Base-by-base conservation (phyloP, 2,113 vertebrate species). In the Ammodytes marinus region DNA sequence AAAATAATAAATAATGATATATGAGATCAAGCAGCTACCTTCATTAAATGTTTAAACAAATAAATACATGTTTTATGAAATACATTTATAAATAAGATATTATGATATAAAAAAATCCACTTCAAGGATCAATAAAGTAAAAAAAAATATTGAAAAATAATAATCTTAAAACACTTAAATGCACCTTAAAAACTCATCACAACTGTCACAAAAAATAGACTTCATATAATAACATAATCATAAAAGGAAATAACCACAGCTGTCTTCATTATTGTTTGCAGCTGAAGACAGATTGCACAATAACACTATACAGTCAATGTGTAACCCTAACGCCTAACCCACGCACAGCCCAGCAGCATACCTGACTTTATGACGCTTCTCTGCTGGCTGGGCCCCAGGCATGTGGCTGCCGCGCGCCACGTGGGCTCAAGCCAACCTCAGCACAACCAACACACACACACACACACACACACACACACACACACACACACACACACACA, bases 381-480 rank as follows among this genome's bases (percentile, higher is more conserved):
- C 66, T 70, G 57, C 55, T 89, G 87, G 88, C 90, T 17, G 42
- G 70, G 75, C 79, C 84, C 69, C 86, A 86, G 85, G 80, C 83
- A 86, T 91, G 88, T 74, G 89, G 85, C 79, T 77, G 70, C 55
- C 87, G 86, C 27, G 11, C 70, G 80, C 90, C 90, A 92, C 87
- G 73, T 86, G 90, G 90, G 74, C 88, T 71, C 74, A 71, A 70
- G 82, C 76, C 80, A 86, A 74, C 74, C 80, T 60, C 83, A 79
- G 61, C 78, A 69, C 52, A n/a, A n/a, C n/a, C n/a, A n/a, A 27
- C 27, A 27, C 27, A 27, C 27, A 27, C 27, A 27, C 27, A 27
- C 27, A 27, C 27, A 27, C 27, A 27, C 27, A 27, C 27, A 27
- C 27, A 27, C 27, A 27, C 27, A 27, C 27, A 27, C 27, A 27